A percentile compares a stretch with the other conserved stretches of the same genome.
phyloP scores from a whole-genome alignment of 2,113 vertebrate genomes.

The Cynocephalus volans region DNA sequence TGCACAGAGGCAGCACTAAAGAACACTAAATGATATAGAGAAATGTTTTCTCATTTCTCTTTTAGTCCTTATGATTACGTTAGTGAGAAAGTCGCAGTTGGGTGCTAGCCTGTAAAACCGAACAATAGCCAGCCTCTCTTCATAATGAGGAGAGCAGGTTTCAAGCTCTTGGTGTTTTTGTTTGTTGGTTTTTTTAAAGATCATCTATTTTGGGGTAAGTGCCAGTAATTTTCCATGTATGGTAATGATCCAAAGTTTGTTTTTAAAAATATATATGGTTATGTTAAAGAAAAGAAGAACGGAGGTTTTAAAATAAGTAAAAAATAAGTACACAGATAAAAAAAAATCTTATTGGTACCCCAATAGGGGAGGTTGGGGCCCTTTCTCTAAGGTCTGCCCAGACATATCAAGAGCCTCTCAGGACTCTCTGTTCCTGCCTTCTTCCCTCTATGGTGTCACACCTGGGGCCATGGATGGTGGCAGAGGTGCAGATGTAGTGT shows the following conservation, averaged over 20 bases:
- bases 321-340: background rate
- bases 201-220: background rate
- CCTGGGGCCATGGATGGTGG: rapidly evolving
- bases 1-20: background rate
- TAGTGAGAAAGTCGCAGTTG: background rate
- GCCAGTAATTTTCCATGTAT: background rate
- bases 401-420: background rate
- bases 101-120: background rate
- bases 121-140: rapidly evolving
- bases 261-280: background rate
- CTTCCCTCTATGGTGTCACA: no score
- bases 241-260: background rate
- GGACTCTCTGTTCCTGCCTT: background rate
- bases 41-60: background rate
- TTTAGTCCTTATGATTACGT: background rate
- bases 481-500: background rate
- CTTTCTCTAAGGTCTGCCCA: rapidly evolving
- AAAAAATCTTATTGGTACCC: rapidly evolving
- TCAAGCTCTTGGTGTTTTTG: background rate
- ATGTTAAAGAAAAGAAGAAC: background rate
- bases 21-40: background rate
- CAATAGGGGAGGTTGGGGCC: background rate
- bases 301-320: background rate
- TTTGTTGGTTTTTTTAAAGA: background rate
- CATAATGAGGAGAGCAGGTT: background rate